Evolutionary conservation across 2,113 vertebrate genomes (phyloP), one percentile per base, ranked within the genome.

Genomic region (Phrynosoma blainvillii): DNA sequence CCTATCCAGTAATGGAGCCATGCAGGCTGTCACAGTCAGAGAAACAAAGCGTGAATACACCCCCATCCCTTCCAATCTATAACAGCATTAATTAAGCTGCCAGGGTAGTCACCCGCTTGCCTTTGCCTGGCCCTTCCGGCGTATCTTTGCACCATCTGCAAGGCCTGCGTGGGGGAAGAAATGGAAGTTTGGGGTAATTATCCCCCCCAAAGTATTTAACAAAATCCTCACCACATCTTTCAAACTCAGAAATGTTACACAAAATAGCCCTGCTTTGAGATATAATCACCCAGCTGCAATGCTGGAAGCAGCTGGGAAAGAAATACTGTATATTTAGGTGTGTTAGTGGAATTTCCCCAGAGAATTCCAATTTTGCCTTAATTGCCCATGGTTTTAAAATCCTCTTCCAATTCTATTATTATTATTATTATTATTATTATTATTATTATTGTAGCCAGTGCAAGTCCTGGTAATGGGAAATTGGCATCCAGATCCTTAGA

Each of bases 1-100:
- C 71, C 80, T 88, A 88, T 83, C 80, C 87, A 83, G 73, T 88
- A 88, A 88, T 88, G 65, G 73, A 83, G 73, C 80, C 80, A 56
- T 40, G 18, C 42, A 83, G 80, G 80, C 59, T 88, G 73, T 88
- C 87, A 68, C 80, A 66, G 59, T 52, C 59, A 76, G 79, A 77
- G 56, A 88, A 76, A 77, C 30, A 83, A 88, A 83, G 59, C 87
- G 68, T 25, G 18, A 77, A 66, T 68, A 88, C 42, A 82, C 59
- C 59, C 87, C 42, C 18, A 71, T 54, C 4, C 11, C 4, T 11
- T 56, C 54, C 30, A 68, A 75, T 32, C 81, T 62, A n/a, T 23
- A 40, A 76, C 40, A 65, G 73, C 86, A 82, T 82, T 66, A 82
- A 87, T 87, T 87, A 87, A 75, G 27, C 73, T 87, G 79, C 79